These are phyloP conservation scores for Andrena chrysosceles DNA, from an alignment of 2,888 invertebrate genomes.

Conservation along the genomic window DNA sequence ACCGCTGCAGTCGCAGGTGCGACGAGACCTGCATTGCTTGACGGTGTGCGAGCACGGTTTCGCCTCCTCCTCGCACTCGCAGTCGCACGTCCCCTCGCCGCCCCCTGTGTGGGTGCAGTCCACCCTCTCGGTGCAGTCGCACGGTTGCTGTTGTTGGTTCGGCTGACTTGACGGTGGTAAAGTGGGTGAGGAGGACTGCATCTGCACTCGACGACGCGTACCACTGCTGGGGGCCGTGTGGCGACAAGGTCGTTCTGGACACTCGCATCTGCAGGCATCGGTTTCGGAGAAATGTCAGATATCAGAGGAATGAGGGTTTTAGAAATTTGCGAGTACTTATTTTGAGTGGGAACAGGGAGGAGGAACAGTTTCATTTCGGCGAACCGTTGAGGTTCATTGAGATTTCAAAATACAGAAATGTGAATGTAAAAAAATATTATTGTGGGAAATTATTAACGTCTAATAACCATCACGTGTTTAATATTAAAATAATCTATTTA, in stretches of 20 bases:
- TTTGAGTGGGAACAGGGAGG: no score
- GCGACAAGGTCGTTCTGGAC: constrained; percentile 79
- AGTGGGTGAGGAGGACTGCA: constrained; percentile 51
- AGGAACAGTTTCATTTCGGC: no score
- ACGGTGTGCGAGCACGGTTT: constrained; percentile 79
- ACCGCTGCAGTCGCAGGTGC: constrained; percentile 76
- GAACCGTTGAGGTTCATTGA: no score
- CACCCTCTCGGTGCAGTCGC: constrained; percentile 66
- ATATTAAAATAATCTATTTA: no score
- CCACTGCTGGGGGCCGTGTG: constrained; percentile 75
- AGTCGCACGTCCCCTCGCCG: constrained; percentile 73
- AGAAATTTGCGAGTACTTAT: no score
- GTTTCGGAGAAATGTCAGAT: neutral
- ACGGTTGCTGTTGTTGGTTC: constrained; percentile 56
- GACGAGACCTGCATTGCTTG: constrained; percentile 74
- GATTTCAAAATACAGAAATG: no score
- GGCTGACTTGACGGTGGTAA: constrained; percentile 47
- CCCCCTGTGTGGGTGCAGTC: constrained; percentile 63
- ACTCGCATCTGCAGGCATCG: constrained; percentile 78
- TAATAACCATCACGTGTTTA: no score
- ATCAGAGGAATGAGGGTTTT: neutral
- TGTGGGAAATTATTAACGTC: no score
- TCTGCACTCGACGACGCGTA: constrained; percentile 69
- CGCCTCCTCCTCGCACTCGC: constrained; percentile 73
- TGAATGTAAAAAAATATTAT: no score